These are phyloP conservation scores for Enteromius thamalakanensis DNA, from an alignment of 2,797 vertebrate species.

Conservation along the genomic window DNA sequence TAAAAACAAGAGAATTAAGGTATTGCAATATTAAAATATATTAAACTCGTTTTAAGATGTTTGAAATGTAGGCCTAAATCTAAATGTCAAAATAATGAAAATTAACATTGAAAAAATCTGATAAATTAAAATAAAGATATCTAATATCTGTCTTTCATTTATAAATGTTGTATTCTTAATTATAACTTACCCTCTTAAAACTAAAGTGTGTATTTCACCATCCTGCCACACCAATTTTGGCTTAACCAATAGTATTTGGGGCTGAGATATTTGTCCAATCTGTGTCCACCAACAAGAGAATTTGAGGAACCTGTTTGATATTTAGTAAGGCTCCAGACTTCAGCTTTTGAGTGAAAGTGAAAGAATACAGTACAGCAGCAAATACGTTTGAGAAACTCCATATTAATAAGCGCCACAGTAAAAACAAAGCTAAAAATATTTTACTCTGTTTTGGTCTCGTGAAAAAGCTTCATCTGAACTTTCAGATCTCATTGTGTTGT, in stretches of 20 bases:
- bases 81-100: not conserved
- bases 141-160: not conserved
- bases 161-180: not conserved
- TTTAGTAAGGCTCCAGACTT: not conserved
- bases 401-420: not conserved
- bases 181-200: not conserved
- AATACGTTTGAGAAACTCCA: not conserved
- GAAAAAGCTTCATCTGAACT: conserved; percentile 25
- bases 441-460: conserved; percentile 2
- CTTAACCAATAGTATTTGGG: not conserved
- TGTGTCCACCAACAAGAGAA: not conserved
- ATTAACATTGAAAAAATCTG: not conserved
- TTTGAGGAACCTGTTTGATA: not conserved
- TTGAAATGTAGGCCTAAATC: not conserved
- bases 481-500: conserved; percentile 20
- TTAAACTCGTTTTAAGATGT: not conserved
- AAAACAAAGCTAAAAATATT: conserved; percentile 29
- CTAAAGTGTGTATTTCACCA: not conserved
- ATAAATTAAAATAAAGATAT: not conserved
- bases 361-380: not conserved
- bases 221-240: not conserved
- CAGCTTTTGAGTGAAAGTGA: not conserved
- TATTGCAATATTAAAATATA: not conserved
- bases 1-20: not conserved
- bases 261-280: not conserved